A percentile compares a stretch with the other conserved stretches of the same genome.
These are phyloP conservation scores for Neostethus bicornis DNA, from an alignment of 2,797 vertebrate genomes.

Conservation along the genomic window DNA sequence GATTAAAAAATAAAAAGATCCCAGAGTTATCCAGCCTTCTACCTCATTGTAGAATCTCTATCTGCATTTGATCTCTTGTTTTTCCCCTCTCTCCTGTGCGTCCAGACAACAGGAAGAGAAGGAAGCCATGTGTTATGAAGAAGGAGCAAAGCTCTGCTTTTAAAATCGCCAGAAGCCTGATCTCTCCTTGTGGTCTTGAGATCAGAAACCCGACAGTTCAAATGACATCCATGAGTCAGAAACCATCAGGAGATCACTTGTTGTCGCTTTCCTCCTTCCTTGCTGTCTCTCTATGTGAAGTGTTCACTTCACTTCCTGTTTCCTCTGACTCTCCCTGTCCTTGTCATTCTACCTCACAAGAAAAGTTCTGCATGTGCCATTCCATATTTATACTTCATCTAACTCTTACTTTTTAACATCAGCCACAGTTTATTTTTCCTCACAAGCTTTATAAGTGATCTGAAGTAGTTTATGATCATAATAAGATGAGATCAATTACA, in stretches of 20 bases:
- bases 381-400: background rate
- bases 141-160: conserved; percentile 62
- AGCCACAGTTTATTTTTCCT: too few relatives aligned
- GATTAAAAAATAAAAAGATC: conserved; percentile 36
- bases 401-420: background rate
- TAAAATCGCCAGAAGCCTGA: conserved; percentile 80
- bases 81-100: conserved; percentile 26
- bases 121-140: conserved; percentile 67
- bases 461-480: conserved; percentile 1
- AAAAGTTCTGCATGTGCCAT: too few relatives aligned
- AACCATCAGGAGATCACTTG: conserved; percentile 54
- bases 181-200: conserved; percentile 31
- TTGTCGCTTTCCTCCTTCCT: conserved; percentile 3
- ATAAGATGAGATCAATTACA: background rate
- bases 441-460: background rate
- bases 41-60: conserved; percentile 34
- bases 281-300: conserved; percentile 5
- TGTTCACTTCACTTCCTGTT: conserved; percentile 6
- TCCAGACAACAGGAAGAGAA: conserved; percentile 42
- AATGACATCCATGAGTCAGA: conserved; percentile 52
- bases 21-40: conserved; percentile 62
- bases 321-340: conserved; percentile 5
- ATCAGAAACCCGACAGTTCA: conserved; percentile 45
- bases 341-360: background rate
- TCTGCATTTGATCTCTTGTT: conserved; percentile 15